Evolutionary conservation across 2,113 vertebrate genomes (phyloP), one percentile per base, ranked within the genome.

Genomic region (Lathamus discolor): DNA sequence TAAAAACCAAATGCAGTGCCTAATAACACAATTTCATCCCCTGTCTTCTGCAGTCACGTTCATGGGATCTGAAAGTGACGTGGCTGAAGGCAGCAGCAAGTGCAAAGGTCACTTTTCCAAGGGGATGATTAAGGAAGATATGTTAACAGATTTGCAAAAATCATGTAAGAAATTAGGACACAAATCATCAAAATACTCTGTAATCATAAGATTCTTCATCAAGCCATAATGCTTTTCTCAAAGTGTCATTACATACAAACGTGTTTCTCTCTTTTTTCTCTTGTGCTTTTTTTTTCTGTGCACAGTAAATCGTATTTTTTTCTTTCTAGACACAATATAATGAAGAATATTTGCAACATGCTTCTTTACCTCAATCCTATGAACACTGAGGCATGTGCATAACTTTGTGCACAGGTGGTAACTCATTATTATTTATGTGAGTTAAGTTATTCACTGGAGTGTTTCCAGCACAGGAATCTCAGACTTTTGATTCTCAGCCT

Each of bases 381-480:
- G 4, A 92, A 84, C 29, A 41, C 10, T 64, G 72, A 90, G 37
- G 46, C 18, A 78, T 44, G 39, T 73, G 68, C 52, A 54, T 72
- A 64, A 86, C 68, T 92, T 90, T 57, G 88, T 51, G 68, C 62
- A 81, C 76, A 94, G 76, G 62, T 90, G 79, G 79, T 78, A 95
- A 91, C 70, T 95, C 85, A 83, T 86, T 92, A 85, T 86, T 94
- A 95, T 94, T 93, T 93, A 81, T 75, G 27, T 57, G 79, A 83
- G 55, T 61, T 75, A 77, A 92, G 52, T 75, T 86, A 95, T 81
- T 80, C 57, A 64, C 28, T 93, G 77, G 68, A 96, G 20, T 49
- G 52, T 25, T 95, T 95, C 83, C 83, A 94, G 90, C 95, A 57
- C 77, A 83, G 57, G 69, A 92, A 90, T 94, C 88, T 95, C 75